A percentile compares a stretch with the other conserved stretches of the same genome.
phyloP scores from a whole-genome alignment of 2,797 vertebrate genomes.

The Schizothorax lantsangensis region DNA sequence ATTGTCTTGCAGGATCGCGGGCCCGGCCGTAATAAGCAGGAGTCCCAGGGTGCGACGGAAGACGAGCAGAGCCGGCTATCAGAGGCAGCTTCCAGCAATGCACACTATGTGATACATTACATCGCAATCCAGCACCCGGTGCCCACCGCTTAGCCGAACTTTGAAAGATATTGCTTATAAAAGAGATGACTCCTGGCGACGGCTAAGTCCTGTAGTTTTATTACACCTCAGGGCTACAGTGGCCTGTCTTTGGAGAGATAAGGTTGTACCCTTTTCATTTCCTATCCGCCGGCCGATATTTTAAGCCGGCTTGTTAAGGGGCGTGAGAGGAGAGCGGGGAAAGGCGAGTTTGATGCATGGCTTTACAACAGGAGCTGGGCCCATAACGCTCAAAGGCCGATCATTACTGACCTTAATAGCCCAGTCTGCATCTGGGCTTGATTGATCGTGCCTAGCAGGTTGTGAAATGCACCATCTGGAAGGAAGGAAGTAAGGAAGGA shows the following conservation, averaged over 20 bases:
- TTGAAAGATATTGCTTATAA: constrained; percentile 94
- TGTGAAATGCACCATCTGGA: constrained; percentile 88
- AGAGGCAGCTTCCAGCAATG: constrained; percentile 39
- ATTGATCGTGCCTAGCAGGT: constrained; percentile 85
- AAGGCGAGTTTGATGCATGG: constrained; percentile 78
- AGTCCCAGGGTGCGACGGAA: constrained; percentile 64
- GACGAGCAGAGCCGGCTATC: constrained; percentile 47
- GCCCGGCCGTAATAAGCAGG: constrained; percentile 50
- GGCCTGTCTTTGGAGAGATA: constrained; percentile 93
- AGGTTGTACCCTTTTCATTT: constrained; percentile 96
- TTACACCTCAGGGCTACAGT: constrained; percentile 90
- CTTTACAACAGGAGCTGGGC: constrained; percentile 78
- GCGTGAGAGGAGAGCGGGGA: constrained; percentile 78
- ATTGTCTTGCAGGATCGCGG: constrained; percentile 47
- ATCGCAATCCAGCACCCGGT: constrained; percentile 73
- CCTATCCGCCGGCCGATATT: constrained; percentile 90
- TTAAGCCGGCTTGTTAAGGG: constrained; percentile 85
- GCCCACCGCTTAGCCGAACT: constrained; percentile 87
- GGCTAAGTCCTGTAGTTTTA: constrained; percentile 93
- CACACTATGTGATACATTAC: constrained; percentile 76
- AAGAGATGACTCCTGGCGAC: constrained; percentile 89
- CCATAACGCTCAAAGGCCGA: constrained; percentile 82
- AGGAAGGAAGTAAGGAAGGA: constrained; percentile 66
- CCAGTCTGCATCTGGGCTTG: constrained; percentile 78
- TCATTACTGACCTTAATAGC: constrained; percentile 82